A percentile compares a stretch with the other conserved stretches of the same genome.
phyloP scores from a whole-genome alignment of 1,140 invertebrate species.

The Phortica variegata region DNA sequence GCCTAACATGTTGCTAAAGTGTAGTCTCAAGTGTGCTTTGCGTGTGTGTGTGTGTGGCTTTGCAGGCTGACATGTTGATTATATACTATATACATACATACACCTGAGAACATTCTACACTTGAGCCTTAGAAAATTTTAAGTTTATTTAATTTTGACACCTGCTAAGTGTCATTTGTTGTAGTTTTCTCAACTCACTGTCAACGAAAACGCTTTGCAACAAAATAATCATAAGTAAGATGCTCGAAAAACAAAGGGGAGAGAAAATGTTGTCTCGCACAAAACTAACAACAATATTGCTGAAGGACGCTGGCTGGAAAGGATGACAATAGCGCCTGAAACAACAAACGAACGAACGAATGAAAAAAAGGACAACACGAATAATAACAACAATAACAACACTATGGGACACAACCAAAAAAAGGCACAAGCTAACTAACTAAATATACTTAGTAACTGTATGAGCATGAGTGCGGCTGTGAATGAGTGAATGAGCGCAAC shows the following conservation, averaged over 20 bases:
- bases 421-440: conserved; percentile 41
- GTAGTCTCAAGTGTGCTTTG: too few relatives aligned
- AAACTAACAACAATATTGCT: too few relatives aligned
- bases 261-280: conserved; percentile 11
- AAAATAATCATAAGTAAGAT: conserved; percentile 45
- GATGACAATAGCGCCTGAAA: too few relatives aligned
- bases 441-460: conserved; percentile 10
- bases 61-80: conserved; percentile 10
- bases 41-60: conserved; percentile 14
- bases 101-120: too few relatives aligned
- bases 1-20: too few relatives aligned
- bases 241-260: conserved; percentile 42
- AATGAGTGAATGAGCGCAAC: not conserved
- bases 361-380: conserved; percentile 23
- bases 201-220: conserved; percentile 29
- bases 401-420: conserved; percentile 14
- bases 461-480: not conserved
- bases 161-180: not conserved
- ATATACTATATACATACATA: too few relatives aligned
- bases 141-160: conserved; percentile 7
- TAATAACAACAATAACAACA: conserved; percentile 15
- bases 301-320: too few relatives aligned
- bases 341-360: conserved; percentile 16
- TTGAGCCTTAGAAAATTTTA: too few relatives aligned
- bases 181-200: not conserved